A percentile compares a stretch with the other conserved stretches of the same genome.
Conservation (phyloP, 2,797 vertebrate genomes). For the Nannoperca obscura region DNA sequence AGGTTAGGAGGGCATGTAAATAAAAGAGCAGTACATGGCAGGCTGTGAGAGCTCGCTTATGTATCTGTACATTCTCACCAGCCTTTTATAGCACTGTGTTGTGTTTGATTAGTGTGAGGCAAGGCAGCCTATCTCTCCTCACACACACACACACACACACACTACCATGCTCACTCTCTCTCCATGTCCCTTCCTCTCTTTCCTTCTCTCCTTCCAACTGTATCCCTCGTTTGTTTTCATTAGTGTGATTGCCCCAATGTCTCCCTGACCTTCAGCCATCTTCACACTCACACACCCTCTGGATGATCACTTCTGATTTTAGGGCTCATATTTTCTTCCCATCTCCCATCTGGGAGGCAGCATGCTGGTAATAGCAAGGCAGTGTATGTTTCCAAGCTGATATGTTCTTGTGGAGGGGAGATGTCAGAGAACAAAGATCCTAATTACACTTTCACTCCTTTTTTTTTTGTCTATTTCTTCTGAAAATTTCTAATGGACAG, state of each 20-base stretch:
- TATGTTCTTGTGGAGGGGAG: background rate
- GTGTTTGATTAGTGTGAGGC: constrained; percentile 77
- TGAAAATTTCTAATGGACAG: constrained; percentile 44
- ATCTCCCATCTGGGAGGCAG: constrained; percentile 35
- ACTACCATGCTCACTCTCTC: constrained; percentile 21
- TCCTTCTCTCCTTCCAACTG: constrained; percentile 58
- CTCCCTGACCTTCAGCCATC: constrained; percentile 86
- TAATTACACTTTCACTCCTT: constrained; percentile 33
- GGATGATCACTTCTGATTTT: constrained; percentile 75
- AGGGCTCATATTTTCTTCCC: constrained; percentile 61
- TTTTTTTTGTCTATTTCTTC: constrained; percentile 18
- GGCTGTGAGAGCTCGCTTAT: constrained; percentile 53
- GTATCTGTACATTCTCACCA: constrained; percentile 72
- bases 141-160: constrained; percentile 11
- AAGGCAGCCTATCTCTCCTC: constrained; percentile 55
- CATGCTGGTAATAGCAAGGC: background rate
- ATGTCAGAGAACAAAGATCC: constrained; percentile 3
- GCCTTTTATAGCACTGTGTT: constrained; percentile 65
- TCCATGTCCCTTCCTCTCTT: constrained; percentile 41
- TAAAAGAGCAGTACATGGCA: constrained; percentile 73
- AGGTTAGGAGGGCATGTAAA: constrained; percentile 79
- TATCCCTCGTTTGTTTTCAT: constrained; percentile 89
- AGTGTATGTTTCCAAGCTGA: constrained; percentile 25
- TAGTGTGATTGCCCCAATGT: constrained; percentile 87
- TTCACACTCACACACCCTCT: constrained; percentile 45